These are phyloP conservation scores for Scaptodrosophila lebanonensis DNA, from an alignment of 1,140 invertebrate genomes.

Conservation along the genomic window DNA sequence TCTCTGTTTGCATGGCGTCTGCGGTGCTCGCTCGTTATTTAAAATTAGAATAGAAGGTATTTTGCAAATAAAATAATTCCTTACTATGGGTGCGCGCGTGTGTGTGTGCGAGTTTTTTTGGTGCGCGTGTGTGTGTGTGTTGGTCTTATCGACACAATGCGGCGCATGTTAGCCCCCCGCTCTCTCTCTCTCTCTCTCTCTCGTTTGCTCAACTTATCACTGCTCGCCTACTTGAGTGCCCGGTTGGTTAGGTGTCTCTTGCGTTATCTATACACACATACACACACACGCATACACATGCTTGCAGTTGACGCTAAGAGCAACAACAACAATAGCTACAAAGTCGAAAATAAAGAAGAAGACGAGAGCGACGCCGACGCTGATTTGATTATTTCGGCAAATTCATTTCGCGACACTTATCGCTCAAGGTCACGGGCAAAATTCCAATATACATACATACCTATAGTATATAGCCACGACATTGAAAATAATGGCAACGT, in stretches of 20 bases:
- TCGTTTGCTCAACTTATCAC: conserved; percentile 26
- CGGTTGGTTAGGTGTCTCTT: no score
- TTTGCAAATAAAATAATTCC: background rate
- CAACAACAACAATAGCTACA: no score
- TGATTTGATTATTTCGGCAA: conserved; percentile 71
- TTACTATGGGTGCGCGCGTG: conserved; percentile 4
- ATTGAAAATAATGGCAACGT: conserved; percentile 67
- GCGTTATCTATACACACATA: conserved; percentile 51
- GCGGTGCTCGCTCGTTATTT: conserved; percentile 17
- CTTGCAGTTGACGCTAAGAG: no score
- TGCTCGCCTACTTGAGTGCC: background rate
- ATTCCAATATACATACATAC: conserved; percentile 48
- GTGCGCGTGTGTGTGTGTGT: background rate
- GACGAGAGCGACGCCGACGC: conserved; percentile 5
- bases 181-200: conserved; percentile 30
- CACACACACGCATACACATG: no score
- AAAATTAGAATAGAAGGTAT: conserved; percentile 63
- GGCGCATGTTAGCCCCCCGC: conserved; percentile 9
- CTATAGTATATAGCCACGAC: conserved; percentile 40
- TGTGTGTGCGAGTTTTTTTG: background rate
- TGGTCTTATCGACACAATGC: conserved; percentile 14
- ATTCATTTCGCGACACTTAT: conserved; percentile 74
- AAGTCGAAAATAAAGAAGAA: no score
- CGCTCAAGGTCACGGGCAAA: conserved; percentile 73
- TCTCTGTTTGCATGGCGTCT: background rate